Evolutionary conservation across 2,113 vertebrate genomes (phyloP).

Genomic region (Sebastes fasciatus): DNA sequence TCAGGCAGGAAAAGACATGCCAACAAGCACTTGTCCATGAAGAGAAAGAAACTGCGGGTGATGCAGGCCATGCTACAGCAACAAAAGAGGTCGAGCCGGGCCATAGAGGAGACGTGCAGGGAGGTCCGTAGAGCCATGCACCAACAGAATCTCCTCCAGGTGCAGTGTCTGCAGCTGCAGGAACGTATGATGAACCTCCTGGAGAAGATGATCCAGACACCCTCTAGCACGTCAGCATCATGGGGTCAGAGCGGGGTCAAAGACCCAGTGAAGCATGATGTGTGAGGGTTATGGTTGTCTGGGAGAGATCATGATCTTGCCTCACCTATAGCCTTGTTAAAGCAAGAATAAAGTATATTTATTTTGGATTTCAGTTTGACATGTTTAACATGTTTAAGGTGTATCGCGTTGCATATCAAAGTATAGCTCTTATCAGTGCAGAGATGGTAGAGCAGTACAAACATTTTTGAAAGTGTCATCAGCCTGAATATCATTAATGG

Average conservation of each 20-base stretch:
- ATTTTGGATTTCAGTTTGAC: constrained; percentile 24
- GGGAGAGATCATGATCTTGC: constrained; percentile 1
- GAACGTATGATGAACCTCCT: constrained; percentile 98
- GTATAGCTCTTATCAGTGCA: background rate
- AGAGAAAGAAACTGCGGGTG: constrained; percentile 91
- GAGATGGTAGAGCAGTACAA: constrained; percentile 5
- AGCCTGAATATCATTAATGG: constrained; percentile 16
- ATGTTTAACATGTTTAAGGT: background rate
- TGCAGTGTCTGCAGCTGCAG: constrained; percentile 96
- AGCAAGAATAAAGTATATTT: constrained; percentile 26
- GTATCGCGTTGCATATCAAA: constrained; percentile 12
- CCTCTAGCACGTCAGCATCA: constrained; percentile 27
- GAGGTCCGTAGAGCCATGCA: constrained; percentile 94
- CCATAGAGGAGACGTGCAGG: constrained; percentile 94
- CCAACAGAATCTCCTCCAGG: constrained; percentile 96
- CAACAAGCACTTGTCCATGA: constrained; percentile 84
- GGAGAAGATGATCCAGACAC: constrained; percentile 91
- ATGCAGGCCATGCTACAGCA: constrained; percentile 96
- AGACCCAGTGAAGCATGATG: constrained; percentile 66
- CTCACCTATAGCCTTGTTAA: constrained; percentile 24
- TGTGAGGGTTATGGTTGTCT: background rate
- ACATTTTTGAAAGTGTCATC: constrained; percentile 9
- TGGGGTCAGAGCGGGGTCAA: constrained; percentile 61
- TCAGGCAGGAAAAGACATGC: constrained; percentile 86
- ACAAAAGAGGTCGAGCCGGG: constrained; percentile 90